Evolutionary conservation across 2,797 vertebrate species (phyloP), one percentile per base, ranked within the genome.

Genomic region (Agapornis canus): DNA sequence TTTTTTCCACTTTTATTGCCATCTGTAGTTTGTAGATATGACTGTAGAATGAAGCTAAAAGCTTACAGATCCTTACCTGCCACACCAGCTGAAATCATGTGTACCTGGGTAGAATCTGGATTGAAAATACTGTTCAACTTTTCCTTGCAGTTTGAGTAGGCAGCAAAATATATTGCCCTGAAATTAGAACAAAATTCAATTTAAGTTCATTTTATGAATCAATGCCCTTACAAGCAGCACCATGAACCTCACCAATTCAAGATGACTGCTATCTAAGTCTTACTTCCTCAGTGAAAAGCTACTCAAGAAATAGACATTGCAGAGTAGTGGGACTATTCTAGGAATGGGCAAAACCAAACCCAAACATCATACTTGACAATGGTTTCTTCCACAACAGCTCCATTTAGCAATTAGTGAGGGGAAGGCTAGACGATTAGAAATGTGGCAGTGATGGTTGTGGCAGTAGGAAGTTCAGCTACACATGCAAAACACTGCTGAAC

Each of bases 111-210:
- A 84, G 99, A 99, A 97, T 99, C 99, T 51, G 99, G 98, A 95
- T 98, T 98, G 94, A 99, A 98, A 92, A 99, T 96, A 75, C 72
- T 98, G 97, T 99, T 99, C 97, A 99, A 95, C 94, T 98, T 99
- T 98, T 99, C 99, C 97, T 99, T 99, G 96, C 99, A 98, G 95
- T 98, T 99, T 49, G 99, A 99, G 97, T 99, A 99, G 88, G 99
- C 99, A 84, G 99, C 99, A 98, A 99, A 99, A 96, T 99, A 99
- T 97, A 99, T 99, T 6, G 99, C 99, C 97, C 99, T 99, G 98
- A 96, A 96, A 95, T 56, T 25, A 86, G 92, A 94, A 68, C 35
- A 91, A 95, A 68, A 86, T 66, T 37, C 40, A 80, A 93, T 59
- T 92, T 96, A 81, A 1, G 3, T 29, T 27, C 5, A 5, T 49